phyloP scores from a whole-genome alignment of 2,113 vertebrate genomes.

The Percina caprodes region DNA sequence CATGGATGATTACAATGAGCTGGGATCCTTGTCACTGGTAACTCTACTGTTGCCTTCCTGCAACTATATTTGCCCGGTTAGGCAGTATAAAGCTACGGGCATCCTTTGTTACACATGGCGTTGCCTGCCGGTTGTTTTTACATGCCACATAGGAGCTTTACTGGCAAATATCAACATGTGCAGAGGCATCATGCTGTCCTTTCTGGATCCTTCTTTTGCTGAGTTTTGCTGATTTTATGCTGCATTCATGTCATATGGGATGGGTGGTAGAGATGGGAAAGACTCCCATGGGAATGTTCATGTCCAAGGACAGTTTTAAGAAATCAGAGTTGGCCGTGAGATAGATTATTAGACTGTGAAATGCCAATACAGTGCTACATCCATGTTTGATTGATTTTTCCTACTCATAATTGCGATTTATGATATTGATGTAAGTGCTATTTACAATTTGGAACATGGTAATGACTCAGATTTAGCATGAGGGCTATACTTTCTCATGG shows the following conservation, averaged over 20 bases:
- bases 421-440: too few relatives aligned
- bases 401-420: not conserved
- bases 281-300: not conserved
- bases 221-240: not conserved
- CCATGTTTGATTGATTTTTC: not conserved
- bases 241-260: not conserved
- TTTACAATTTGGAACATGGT: not conserved
- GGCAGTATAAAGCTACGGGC: not conserved
- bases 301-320: too few relatives aligned
- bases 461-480: not conserved
- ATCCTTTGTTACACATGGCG: not conserved
- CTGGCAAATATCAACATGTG: constrained; percentile 26
- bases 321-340: not conserved
- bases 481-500: not conserved
- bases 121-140: constrained; percentile 3
- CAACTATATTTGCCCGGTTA: too few relatives aligned
- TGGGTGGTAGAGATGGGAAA: not conserved
- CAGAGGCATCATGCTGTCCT: constrained; percentile 4
- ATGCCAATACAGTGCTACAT: too few relatives aligned
- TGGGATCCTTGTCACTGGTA: not conserved
- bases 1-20: not conserved
- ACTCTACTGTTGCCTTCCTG: too few relatives aligned
- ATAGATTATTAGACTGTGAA: not conserved
- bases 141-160: constrained; percentile 20
- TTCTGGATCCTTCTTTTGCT: constrained; percentile 15